Evolutionary conservation across 2,888 invertebrate species (phyloP).

Genomic region (Dolichopus griseipennis): DNA sequence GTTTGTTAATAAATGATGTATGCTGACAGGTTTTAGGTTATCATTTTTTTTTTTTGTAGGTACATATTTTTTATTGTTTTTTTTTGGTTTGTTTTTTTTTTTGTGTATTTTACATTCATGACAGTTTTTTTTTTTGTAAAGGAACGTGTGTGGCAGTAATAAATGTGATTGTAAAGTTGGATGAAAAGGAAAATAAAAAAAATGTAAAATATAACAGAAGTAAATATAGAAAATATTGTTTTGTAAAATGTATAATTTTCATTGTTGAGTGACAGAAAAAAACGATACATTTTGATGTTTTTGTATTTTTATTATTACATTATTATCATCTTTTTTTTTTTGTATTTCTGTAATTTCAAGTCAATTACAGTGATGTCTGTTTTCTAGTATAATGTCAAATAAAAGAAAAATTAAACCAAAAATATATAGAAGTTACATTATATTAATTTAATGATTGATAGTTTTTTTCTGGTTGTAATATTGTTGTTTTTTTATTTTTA

Average conservation of each 20-base stretch:
- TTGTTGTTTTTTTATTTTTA: no score
- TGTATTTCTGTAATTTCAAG: background rate
- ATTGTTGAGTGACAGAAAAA: background rate
- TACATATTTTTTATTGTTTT: no score
- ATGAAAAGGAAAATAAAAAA: no score
- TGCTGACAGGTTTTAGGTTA: constrained; percentile 9
- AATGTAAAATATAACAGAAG: background rate
- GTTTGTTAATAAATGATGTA: constrained; percentile 10
- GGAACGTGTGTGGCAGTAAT: no score
- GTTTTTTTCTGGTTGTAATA: no score
- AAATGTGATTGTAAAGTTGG: no score
- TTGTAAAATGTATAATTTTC: constrained; percentile 1
- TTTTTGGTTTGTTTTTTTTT: background rate
- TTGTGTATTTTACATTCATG: background rate
- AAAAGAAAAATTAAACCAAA: background rate
- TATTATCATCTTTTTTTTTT: background rate
- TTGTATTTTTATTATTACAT: background rate
- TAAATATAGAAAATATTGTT: background rate
- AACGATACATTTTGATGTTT: background rate
- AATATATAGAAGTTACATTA: no score
- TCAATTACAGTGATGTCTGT: background rate
- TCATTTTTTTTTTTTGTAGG: background rate
- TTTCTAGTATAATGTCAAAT: background rate
- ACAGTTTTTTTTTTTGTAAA: background rate
- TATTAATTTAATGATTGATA: no score